Conservation (phyloP, 2,113 vertebrate genomes). For the Bostrychus sinensis region DNA sequence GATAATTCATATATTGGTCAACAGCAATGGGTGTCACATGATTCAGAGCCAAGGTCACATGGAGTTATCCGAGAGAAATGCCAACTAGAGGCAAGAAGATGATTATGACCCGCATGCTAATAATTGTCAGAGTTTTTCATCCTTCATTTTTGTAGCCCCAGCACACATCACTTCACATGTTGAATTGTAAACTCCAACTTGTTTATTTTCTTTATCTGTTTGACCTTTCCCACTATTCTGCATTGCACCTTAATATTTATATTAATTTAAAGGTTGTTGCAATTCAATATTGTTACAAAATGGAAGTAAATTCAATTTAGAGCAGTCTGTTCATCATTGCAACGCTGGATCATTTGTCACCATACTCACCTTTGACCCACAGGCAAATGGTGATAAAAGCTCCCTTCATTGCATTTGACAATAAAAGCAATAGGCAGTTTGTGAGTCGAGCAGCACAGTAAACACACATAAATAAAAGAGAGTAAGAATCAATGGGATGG, state of each 20-base stretch:
- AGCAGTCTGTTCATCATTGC: constrained; percentile 65
- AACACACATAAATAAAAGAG: constrained; percentile 79
- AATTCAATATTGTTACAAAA: constrained; percentile 21
- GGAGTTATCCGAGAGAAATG: constrained; percentile 48
- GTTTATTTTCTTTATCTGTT: constrained; percentile 14
- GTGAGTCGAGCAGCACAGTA: constrained; percentile 72
- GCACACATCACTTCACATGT: not conserved
- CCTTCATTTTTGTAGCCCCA: not conserved
- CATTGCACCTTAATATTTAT: constrained; percentile 11
- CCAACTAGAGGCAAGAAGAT: constrained; percentile 21
- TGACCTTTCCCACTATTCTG: constrained; percentile 10
- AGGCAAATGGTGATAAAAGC: constrained; percentile 82
- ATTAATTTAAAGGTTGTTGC: not conserved
- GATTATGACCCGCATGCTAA: not conserved
- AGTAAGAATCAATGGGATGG: constrained; percentile 75
- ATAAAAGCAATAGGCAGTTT: constrained; percentile 78
- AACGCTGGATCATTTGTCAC: constrained; percentile 75
- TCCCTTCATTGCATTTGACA: constrained; percentile 78
- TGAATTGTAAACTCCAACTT: not conserved
- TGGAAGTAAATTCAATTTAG: constrained; percentile 50
- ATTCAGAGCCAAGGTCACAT: constrained; percentile 68
- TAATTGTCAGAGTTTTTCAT: not conserved
- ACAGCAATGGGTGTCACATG: constrained; percentile 63
- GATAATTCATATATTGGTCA: constrained; percentile 77
- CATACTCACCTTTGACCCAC: constrained; percentile 79